A percentile compares a stretch with the other conserved stretches of the same genome.
These are phyloP conservation scores for Varanus komodoensis DNA, from an alignment of 2,113 vertebrate species.

Conservation along the genomic window DNA sequence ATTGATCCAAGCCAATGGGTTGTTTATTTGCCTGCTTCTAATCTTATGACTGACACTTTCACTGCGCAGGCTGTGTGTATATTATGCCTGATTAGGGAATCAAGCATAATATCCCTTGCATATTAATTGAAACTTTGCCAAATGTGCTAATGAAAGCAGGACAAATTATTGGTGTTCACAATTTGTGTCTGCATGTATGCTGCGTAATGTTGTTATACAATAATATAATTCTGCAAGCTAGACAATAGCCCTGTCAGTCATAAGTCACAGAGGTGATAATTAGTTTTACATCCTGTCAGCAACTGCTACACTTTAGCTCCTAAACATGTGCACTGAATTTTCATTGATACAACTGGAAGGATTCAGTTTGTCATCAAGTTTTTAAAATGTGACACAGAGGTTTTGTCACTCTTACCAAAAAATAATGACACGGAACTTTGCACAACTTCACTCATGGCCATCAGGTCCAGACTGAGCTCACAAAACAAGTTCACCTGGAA, in stretches of 20 bases:
- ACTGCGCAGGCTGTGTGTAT: background rate
- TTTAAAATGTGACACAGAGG: constrained; percentile 27
- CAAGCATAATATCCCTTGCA: constrained; percentile 19
- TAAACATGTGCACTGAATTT: constrained; percentile 4
- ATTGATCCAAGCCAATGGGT: background rate
- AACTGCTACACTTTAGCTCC: constrained; percentile 11
- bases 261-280: constrained; percentile 53
- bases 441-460: background rate
- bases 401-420: background rate
- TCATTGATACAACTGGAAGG: constrained; percentile 39
- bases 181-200: constrained; percentile 37
- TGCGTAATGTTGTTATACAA: constrained; percentile 1
- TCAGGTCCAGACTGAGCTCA: background rate
- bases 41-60: constrained; percentile 6
- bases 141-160: background rate
- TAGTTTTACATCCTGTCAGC: constrained; percentile 32
- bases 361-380: background rate
- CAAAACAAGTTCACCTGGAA: background rate
- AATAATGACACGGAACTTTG: constrained; percentile 42
- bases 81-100: constrained; percentile 18
- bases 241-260: constrained; percentile 40
- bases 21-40: constrained; percentile 14
- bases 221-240: constrained; percentile 44
- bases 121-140: constrained; percentile 21
- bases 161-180: constrained; percentile 18